Percentiles rank a stretch among this genome's conserved stretches.
phyloP scores from a whole-genome alignment of 2,888 invertebrate species.

The Amphipoea lucens region DNA sequence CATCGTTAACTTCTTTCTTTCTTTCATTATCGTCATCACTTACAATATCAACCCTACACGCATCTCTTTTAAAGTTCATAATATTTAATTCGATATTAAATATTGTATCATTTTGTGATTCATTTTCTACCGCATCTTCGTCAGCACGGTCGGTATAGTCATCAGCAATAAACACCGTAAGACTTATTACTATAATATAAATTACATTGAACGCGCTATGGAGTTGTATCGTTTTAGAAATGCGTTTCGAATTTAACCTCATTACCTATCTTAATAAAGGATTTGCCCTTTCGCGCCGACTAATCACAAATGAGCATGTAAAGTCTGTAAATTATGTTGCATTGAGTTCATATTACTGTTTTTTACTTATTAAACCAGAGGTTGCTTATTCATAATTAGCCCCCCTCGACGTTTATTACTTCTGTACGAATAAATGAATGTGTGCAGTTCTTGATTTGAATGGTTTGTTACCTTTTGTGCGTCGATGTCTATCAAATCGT shows the following conservation, averaged over 20 bases:
- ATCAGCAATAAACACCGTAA: constrained; percentile 79
- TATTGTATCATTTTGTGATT: constrained; percentile 87
- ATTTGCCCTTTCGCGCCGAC: constrained; percentile 90
- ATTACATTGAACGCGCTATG: constrained; percentile 73
- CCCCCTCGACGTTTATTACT: constrained; percentile 89
- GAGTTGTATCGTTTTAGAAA: constrained; percentile 77
- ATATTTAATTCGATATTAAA: constrained; percentile 81
- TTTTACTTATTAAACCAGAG: constrained; percentile 81
- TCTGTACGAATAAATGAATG: constrained; percentile 86
- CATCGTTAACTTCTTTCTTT: constrained; percentile 90
- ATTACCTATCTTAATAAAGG: constrained; percentile 91
- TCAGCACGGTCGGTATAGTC: constrained; percentile 80
- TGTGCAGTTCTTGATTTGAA: constrained; percentile 81
- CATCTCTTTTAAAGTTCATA: constrained; percentile 80
- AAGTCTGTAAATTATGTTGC: constrained; percentile 90
- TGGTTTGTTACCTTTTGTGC: constrained; percentile 69
- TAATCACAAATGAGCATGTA: constrained; percentile 91
- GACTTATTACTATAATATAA: constrained; percentile 78
- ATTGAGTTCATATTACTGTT: constrained; percentile 87
- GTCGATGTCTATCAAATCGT: constrained; percentile 72
- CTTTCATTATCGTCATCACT: constrained; percentile 86
- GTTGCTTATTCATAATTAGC: constrained; percentile 90
- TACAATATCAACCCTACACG: constrained; percentile 86
- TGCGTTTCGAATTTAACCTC: constrained; percentile 86
- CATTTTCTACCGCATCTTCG: constrained; percentile 89